Evolutionary conservation across 2,113 vertebrate species (phyloP).

Genomic region (Nothocercus julius): DNA sequence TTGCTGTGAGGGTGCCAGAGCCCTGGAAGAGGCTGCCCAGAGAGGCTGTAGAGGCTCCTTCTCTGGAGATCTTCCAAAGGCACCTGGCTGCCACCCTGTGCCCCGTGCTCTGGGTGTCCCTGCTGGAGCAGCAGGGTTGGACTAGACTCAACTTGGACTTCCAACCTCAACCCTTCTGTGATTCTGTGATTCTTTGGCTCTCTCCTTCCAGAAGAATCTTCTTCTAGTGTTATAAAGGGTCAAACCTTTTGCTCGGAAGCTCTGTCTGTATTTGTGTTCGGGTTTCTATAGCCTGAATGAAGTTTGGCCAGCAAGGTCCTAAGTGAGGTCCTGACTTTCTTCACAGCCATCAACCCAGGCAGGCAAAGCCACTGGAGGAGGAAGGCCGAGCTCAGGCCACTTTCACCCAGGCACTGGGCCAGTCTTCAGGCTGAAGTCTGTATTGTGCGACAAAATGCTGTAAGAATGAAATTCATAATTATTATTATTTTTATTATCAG

Average conservation of each 20-base stretch:
- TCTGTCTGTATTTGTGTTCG: neutral
- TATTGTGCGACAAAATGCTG: neutral
- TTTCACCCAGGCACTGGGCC: neutral
- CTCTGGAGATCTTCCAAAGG: too few relatives aligned
- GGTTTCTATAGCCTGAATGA: neutral
- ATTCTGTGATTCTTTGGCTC: neutral
- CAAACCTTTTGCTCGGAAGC: neutral
- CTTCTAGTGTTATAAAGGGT: neutral
- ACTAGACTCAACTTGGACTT: too few relatives aligned
- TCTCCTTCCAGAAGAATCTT: neutral
- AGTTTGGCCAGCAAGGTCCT: neutral
- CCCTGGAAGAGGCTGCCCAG: too few relatives aligned
- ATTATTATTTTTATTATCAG: neutral
- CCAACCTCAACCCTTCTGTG: too few relatives aligned
- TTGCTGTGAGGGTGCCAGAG: too few relatives aligned
- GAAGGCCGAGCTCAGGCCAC: neutral
- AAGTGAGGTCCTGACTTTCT: neutral
- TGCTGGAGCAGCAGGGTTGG: too few relatives aligned
- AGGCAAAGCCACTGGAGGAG: accelerated
- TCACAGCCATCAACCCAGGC: neutral
- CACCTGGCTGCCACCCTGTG: too few relatives aligned
- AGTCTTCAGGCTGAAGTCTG: neutral
- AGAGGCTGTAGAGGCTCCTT: too few relatives aligned
- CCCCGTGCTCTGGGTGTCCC: too few relatives aligned
- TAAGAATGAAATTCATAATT: neutral